Evolutionary conservation across 1,140 invertebrate genomes (phyloP).

Genomic region (Drosophila nigromelanica): DNA sequence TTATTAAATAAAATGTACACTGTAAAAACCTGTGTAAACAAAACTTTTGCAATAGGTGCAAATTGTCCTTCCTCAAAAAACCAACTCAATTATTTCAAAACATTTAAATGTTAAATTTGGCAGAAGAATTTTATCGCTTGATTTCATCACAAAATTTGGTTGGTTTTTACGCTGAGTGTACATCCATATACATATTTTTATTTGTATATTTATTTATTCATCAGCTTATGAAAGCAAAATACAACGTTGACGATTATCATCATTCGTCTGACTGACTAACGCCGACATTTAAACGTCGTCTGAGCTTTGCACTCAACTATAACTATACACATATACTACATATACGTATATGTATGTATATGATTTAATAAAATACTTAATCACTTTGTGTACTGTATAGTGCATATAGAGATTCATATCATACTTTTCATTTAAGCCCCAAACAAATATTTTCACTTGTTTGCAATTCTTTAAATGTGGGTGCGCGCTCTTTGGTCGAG

Average conservation of each 20-base stretch:
- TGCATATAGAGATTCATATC: not conserved
- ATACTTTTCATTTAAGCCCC: not conserved
- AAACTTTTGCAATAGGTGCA: too few relatives aligned
- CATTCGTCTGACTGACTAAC: slow-evolving; percentile 6
- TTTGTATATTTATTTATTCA: not conserved
- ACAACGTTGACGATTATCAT: slow-evolving; percentile 17
- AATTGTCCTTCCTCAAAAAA: too few relatives aligned
- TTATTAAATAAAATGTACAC: too few relatives aligned
- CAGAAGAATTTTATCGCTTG: too few relatives aligned
- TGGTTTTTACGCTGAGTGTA: too few relatives aligned
- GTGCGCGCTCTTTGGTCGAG: too few relatives aligned
- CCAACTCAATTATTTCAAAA: too few relatives aligned
- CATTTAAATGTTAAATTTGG: too few relatives aligned
- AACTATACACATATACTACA: not conserved
- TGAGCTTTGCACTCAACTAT: slow-evolving; percentile 32
- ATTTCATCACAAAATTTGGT: too few relatives aligned
- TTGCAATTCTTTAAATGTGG: too few relatives aligned
- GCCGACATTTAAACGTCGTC: slow-evolving; percentile 10
- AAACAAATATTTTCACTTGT: not conserved
- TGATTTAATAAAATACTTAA: slow-evolving; percentile 11
- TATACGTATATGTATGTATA: slow-evolving; percentile 2
- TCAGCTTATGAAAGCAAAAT: slow-evolving; percentile 23
- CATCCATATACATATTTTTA: not conserved
- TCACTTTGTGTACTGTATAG: slow-evolving; percentile 1
- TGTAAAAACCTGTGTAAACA: too few relatives aligned